These are phyloP conservation scores for Luehdorfia chinensis DNA, from an alignment of 1,140 invertebrate species.

Conservation along the genomic window DNA sequence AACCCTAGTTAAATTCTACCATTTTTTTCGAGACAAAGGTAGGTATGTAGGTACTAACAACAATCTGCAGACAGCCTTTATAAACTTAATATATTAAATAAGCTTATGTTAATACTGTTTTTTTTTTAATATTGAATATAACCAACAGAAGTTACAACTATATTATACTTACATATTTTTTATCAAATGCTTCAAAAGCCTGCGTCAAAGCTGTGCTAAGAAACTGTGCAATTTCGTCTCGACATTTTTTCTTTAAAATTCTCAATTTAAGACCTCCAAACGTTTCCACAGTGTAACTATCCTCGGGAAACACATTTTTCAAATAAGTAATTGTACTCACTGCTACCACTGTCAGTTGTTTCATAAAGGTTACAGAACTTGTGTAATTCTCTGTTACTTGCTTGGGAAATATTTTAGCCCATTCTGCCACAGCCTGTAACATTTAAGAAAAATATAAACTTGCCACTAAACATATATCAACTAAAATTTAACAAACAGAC, in stretches of 20 bases:
- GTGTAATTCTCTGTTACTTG: constrained; percentile 50
- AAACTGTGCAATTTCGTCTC: constrained; percentile 52
- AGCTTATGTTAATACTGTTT: too few species aligned
- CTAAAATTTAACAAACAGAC: not conserved
- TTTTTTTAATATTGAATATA: too few species aligned
- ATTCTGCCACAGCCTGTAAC: constrained; percentile 43
- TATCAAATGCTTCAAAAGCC: constrained; percentile 60
- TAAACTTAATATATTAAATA: too few species aligned
- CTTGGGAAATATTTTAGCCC: constrained; percentile 49
- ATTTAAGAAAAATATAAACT: not conserved
- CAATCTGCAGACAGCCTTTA: too few species aligned
- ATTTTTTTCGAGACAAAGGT: too few species aligned
- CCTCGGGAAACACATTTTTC: constrained; percentile 49
- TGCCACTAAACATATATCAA: not conserved
- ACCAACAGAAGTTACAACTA: too few species aligned
- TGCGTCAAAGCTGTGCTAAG: constrained; percentile 46
- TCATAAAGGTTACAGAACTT: constrained; percentile 60
- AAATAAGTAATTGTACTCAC: constrained; percentile 55
- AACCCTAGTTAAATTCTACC: too few species aligned
- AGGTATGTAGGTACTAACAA: too few species aligned
- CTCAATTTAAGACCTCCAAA: constrained; percentile 45
- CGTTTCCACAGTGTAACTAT: constrained; percentile 43
- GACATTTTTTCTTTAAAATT: constrained; percentile 53
- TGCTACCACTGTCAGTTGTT: constrained; percentile 54
- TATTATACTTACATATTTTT: constrained; percentile 68